Conservation (phyloP, 2,113 vertebrate genomes). For the Stictonetta naevosa region DNA sequence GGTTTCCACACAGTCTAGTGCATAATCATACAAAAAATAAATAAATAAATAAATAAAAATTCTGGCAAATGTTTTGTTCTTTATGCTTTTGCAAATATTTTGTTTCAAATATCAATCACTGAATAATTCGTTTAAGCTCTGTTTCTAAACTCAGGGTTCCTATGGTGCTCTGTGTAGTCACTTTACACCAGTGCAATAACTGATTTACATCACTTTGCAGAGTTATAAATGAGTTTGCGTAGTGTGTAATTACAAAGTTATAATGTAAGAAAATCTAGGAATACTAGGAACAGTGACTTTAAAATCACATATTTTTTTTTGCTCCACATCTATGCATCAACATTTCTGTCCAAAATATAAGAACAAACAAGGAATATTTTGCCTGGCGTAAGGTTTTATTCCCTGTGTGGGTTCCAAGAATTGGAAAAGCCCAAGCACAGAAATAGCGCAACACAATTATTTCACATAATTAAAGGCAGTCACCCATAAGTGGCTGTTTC, state of each 20-base stretch:
- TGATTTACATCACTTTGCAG: neutral
- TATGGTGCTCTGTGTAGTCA: neutral
- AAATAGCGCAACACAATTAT: neutral
- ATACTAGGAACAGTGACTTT: neutral
- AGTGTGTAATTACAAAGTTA: neutral
- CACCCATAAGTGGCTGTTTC: neutral
- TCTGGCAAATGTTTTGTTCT: neutral
- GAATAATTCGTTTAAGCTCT: neutral
- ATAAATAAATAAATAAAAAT: neutral
- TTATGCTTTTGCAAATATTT: neutral
- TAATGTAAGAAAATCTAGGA: neutral
- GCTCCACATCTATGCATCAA: neutral
- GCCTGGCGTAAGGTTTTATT: neutral
- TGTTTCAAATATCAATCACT: neutral
- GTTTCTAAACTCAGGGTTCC: neutral
- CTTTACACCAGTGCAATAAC: neutral
- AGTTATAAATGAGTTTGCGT: neutral
- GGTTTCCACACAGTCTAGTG: neutral
- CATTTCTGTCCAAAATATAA: neutral
- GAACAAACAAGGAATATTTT: neutral
- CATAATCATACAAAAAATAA: neutral
- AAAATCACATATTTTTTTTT: neutral
- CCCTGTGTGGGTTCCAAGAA: neutral
- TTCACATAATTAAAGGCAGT: neutral
- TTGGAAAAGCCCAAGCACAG: neutral